Conservation (phyloP, 2,888 invertebrate species). For the Enchytraeus crypticus region DNA sequence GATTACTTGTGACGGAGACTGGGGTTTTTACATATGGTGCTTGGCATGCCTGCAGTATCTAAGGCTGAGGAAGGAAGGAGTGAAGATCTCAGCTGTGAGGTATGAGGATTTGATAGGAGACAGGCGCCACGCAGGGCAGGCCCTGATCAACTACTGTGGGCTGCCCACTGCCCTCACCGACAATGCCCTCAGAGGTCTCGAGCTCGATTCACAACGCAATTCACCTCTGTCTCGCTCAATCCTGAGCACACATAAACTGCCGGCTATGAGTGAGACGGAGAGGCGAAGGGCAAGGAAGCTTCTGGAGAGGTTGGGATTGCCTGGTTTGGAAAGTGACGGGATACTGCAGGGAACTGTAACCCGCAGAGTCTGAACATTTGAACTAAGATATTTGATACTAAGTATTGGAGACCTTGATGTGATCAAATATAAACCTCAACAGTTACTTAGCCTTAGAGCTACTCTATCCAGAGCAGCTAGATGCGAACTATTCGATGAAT, state of each 20-base stretch:
- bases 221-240: background rate
- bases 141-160: background rate
- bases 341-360: no score
- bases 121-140: background rate
- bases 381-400: no score
- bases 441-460: no score
- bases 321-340: background rate
- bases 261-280: background rate
- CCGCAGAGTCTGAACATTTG: no score
- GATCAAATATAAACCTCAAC: no score
- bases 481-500: no score
- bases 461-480: no score
- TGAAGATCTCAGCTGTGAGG: background rate
- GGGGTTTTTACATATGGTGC: background rate
- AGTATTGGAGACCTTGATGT: no score
- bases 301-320: background rate
- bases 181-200: background rate
- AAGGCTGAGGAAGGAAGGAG: background rate
- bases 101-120: slow-evolving; percentile 1
- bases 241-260: background rate
- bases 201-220: background rate
- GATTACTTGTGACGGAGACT: background rate
- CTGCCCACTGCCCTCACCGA: background rate
- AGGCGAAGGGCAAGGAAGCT: background rate
- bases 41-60: background rate